Percentiles rank a stretch among this genome's conserved stretches.
Conservation (phyloP, 1,140 invertebrate genomes). For the Bicyclus anynana region DNA sequence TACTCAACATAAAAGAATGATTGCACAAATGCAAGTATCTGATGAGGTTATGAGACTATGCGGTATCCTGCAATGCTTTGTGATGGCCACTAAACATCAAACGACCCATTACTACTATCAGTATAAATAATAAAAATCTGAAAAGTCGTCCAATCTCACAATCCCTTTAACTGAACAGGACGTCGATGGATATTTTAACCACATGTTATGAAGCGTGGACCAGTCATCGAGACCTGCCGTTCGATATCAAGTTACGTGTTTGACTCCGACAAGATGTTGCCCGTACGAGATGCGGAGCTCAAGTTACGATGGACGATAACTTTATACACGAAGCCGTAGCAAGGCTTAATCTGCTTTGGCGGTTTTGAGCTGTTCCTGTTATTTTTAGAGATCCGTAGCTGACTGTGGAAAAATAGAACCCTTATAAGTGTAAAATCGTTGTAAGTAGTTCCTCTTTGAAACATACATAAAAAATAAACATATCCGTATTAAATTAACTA, state of each 20-base stretch:
- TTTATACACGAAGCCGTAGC: slow-evolving; percentile 9
- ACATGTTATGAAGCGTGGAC: slow-evolving; percentile 12
- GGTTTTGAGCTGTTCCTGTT: not conserved
- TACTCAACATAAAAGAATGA: no score
- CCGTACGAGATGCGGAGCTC: not conserved
- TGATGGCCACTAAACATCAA: no score
- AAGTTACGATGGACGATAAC: not conserved
- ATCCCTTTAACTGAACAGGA: not conserved
- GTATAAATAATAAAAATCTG: no score
- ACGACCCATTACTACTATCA: no score
- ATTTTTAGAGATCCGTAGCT: not conserved
- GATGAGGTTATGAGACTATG: no score
- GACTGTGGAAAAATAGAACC: not conserved
- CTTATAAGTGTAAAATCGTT: no score
- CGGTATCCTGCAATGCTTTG: no score
- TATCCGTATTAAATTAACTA: no score
- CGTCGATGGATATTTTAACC: slow-evolving; percentile 5
- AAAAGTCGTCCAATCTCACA: not conserved
- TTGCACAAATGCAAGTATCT: no score
- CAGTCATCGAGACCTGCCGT: slow-evolving; percentile 2
- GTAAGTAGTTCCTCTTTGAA: no score
- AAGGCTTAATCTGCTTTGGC: slow-evolving; percentile 2
- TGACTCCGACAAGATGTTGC: not conserved
- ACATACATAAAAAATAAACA: no score
- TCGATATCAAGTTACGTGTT: not conserved